Conservation (phyloP, 1,140 invertebrate genomes). For the Bombus polaris region DNA sequence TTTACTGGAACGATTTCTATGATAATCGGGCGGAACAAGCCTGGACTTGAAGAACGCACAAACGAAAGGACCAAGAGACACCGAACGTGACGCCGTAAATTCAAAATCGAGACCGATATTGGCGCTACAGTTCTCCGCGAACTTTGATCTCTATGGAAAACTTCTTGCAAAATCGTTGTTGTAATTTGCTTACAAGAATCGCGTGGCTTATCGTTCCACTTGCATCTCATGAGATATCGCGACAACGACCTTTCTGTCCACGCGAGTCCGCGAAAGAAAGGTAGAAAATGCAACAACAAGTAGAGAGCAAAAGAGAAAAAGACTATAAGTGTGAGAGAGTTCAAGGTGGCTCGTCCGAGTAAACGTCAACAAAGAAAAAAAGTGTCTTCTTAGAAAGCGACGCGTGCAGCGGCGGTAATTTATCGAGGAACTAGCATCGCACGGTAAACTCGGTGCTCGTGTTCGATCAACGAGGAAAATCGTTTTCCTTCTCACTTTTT, state of each 20-base stretch:
- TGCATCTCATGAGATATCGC: slow-evolving; percentile 14
- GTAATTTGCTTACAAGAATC: slow-evolving; percentile 24
- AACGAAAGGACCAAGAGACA: background rate
- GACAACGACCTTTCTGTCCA: background rate
- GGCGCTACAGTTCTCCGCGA: background rate
- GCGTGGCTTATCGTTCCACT: slow-evolving; percentile 26
- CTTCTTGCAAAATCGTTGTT: background rate
- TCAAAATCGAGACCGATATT: background rate
- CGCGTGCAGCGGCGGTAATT: slow-evolving; percentile 31
- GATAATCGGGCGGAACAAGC: slow-evolving; percentile 11
- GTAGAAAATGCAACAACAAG: background rate
- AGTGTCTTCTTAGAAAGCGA: slow-evolving; percentile 1
- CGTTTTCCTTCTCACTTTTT: slow-evolving; percentile 4
- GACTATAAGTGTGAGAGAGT: background rate
- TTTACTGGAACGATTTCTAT: slow-evolving; percentile 25
- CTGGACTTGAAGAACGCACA: background rate
- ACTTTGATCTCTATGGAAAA: too few species aligned
- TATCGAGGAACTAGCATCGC: slow-evolving; percentile 19
- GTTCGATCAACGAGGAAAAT: background rate
- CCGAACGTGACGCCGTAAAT: background rate
- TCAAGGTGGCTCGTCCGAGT: slow-evolving; percentile 17
- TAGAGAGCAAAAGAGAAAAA: background rate
- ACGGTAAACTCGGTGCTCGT: background rate
- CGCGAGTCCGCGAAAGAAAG: background rate
- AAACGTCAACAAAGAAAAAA: background rate